A percentile compares a stretch with the other conserved stretches of the same genome.
These are phyloP conservation scores for Macrosiphum euphorbiae DNA, from an alignment of 2,888 invertebrate species.

Conservation along the genomic window DNA sequence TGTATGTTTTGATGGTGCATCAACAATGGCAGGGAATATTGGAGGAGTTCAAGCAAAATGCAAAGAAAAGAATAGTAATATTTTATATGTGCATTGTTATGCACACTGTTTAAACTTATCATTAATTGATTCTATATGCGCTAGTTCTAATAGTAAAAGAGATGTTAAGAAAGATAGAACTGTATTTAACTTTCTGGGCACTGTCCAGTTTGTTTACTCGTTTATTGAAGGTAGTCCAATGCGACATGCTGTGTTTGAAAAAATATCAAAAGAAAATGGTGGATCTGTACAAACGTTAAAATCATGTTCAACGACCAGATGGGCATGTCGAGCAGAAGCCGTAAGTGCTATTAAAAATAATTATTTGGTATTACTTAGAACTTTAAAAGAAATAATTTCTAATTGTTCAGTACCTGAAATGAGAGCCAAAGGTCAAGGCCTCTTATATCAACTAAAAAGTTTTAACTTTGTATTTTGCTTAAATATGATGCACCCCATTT, in stretches of 20 bases:
- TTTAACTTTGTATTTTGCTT: constrained; percentile 23
- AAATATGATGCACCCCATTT: constrained; percentile 26
- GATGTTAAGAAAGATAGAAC: too few relatives aligned
- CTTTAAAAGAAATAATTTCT: background rate
- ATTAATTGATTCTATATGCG: constrained; percentile 53
- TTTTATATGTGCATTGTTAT: constrained; percentile 34
- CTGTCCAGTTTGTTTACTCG: constrained; percentile 59
- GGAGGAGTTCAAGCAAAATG: constrained; percentile 61
- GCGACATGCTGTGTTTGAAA: constrained; percentile 71
- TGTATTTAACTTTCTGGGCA: constrained; percentile 33
- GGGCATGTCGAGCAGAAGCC: constrained; percentile 24
- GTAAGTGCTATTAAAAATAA: constrained; percentile 29
- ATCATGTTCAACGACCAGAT: constrained; percentile 37
- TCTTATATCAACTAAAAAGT: constrained; percentile 1
- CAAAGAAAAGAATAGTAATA: constrained; percentile 55
- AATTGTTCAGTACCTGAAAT: background rate
- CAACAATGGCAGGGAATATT: constrained; percentile 58
- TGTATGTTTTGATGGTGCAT: too few relatives aligned
- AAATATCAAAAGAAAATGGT: constrained; percentile 76
- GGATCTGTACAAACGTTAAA: constrained; percentile 20
- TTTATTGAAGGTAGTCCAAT: constrained; percentile 64
- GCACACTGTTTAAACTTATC: constrained; percentile 56
- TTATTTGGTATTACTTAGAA: constrained; percentile 7
- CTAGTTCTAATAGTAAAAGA: too few relatives aligned
- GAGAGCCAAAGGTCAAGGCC: background rate